Evolutionary conservation across 1,140 invertebrate genomes (phyloP), one percentile per base, ranked within the genome.

Genomic region (Littorina saxatilis): DNA sequence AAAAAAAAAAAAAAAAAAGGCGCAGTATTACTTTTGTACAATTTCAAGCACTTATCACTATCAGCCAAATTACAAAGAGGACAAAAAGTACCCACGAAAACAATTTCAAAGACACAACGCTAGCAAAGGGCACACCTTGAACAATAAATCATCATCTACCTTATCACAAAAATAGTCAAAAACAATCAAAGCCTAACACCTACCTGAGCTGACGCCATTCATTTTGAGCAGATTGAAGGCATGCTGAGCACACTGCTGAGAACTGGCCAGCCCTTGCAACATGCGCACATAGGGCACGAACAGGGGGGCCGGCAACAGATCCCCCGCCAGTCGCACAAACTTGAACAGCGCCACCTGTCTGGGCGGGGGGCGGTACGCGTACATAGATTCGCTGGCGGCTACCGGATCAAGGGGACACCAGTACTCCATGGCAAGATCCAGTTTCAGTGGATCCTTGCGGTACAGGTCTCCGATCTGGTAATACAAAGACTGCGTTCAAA

Each of bases 271-370:
- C 13, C 96, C 96, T 0, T 95, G 95, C 79, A 99, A 94, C 95
- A 99, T 97, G 82, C 95, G 95, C 66, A 98, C 93, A 92, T 98
- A 98, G 0, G 96, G 95, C 13, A 96, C 95, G 91, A 97, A 97
- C 40, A 99, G 92, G 2, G 96, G 95, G 20, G 96, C 94, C n/a
- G 96, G 96, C 47, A 98, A 92, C 89, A 97, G 93, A 90, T 98
- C 97, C 68, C 97, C 96, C 55, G 97, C 96, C 76, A 97, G 93
- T 7, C 96, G 94, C 4, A 99, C 95, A 92, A 99, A 98, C 93
- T 98, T 99, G 91, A 96, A 97, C 13, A 99, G 93, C 0, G 87
- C 86, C 50, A 90, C 88, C 87, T 93, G 92, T 89, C 89, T 87
- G 78, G 92, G 92, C 17, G 89, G 88, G 66, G 91, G 90, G 78